A percentile compares a stretch with the other conserved stretches of the same genome.
Evolutionary conservation across 2,797 vertebrate species (phyloP).

Genomic region (Eurystomus glaucurus): DNA sequence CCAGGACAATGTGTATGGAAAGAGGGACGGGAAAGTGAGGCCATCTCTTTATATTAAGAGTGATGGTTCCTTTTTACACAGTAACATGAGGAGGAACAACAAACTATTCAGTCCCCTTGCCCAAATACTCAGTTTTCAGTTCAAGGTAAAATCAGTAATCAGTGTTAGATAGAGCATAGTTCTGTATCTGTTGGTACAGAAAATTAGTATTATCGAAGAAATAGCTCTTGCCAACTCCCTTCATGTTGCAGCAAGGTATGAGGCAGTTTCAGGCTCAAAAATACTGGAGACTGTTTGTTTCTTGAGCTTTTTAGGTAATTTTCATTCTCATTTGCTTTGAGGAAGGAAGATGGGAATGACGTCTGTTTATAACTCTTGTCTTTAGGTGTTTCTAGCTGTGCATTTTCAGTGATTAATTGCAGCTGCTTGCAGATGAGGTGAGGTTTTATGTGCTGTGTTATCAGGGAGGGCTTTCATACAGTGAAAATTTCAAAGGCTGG

Average conservation of each 20-base stretch:
- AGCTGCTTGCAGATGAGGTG: background rate
- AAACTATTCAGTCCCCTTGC: background rate
- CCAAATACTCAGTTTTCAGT: background rate
- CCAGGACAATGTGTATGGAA: background rate
- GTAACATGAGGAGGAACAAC: background rate
- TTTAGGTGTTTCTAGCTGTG: background rate
- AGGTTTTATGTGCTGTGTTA: background rate
- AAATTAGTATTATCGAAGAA: background rate
- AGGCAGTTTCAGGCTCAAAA: background rate
- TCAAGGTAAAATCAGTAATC: background rate
- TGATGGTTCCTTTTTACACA: background rate
- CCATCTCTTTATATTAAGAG: background rate
- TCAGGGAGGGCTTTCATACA: background rate
- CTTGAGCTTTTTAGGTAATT: background rate
- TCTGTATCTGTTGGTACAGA: background rate
- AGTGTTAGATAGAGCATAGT: background rate
- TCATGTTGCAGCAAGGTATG: fast-evolving
- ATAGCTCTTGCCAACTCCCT: background rate
- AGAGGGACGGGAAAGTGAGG: background rate
- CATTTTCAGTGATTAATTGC: background rate
- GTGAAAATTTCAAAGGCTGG: background rate
- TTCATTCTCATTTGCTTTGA: background rate
- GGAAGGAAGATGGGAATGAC: background rate
- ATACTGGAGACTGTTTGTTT: background rate
- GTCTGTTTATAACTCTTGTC: background rate